Percentiles rank a stretch among this genome's conserved stretches.
These are phyloP conservation scores for Leptodirus hochenwartii DNA, from an alignment of 2,888 invertebrate genomes.

Conservation along the genomic window DNA sequence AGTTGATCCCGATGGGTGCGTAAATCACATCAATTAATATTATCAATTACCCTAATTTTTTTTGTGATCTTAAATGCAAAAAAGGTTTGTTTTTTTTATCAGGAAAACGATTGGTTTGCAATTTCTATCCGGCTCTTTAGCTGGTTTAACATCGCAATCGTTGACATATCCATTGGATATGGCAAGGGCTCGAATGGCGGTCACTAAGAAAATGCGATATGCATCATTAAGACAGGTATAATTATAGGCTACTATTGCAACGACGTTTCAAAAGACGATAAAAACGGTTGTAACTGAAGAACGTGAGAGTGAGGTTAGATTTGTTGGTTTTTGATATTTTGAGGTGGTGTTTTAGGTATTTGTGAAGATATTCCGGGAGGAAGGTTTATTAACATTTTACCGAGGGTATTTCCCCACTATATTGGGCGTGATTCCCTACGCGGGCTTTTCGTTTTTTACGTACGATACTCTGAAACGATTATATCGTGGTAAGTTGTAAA, in stretches of 20 bases:
- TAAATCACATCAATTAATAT: slow-evolving; percentile 1
- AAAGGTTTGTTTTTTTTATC: slow-evolving; percentile 8
- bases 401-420: slow-evolving; percentile 82
- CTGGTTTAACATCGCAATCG: slow-evolving; percentile 88
- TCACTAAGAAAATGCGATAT: slow-evolving; percentile 66
- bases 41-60: neutral
- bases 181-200: slow-evolving; percentile 93
- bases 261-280: too few species aligned
- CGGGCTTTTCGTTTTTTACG: slow-evolving; percentile 92
- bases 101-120: slow-evolving; percentile 31
- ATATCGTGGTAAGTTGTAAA: slow-evolving; percentile 42
- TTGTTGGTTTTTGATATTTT: slow-evolving; percentile 5
- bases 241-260: too few species aligned
- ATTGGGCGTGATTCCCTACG: slow-evolving; percentile 88
- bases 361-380: slow-evolving; percentile 48
- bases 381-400: slow-evolving; percentile 64
- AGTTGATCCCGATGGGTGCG: slow-evolving; percentile 43
- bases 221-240: slow-evolving; percentile 35
- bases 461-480: slow-evolving; percentile 84
- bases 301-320: too few species aligned
- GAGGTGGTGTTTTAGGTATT: slow-evolving; percentile 22
- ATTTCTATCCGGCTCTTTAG: slow-evolving; percentile 82
- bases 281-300: too few species aligned
- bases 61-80: neutral
- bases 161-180: slow-evolving; percentile 93